phyloP scores from a whole-genome alignment of 2,113 vertebrate species.

The Petrocephalus zakoni region DNA sequence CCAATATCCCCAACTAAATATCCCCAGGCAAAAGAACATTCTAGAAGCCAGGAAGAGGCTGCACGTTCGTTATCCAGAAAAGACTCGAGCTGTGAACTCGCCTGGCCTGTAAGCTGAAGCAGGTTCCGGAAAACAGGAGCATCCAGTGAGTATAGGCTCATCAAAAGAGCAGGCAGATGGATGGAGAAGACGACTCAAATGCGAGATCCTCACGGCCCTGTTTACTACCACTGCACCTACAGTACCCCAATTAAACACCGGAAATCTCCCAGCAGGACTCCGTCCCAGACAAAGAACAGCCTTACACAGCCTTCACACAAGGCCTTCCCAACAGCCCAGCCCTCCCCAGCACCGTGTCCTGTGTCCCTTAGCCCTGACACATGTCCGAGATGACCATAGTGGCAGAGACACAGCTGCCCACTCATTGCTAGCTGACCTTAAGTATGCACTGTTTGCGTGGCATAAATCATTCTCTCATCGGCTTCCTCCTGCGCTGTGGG shows the following conservation, averaged over 20 bases:
- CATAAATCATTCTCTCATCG: constrained; percentile 44
- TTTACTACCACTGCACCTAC: constrained; percentile 38
- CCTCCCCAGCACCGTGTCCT: background rate
- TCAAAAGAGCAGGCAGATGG: background rate
- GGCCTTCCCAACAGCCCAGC: background rate
- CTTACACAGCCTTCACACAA: constrained; percentile 31
- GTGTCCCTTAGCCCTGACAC: constrained; percentile 8
- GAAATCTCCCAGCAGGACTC: constrained; percentile 26
- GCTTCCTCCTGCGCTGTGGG: constrained; percentile 5
- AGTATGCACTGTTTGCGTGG: constrained; percentile 26
- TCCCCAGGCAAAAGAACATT: background rate
- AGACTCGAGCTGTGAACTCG: background rate
- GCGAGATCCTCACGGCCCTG: constrained; percentile 18
- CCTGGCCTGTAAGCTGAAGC: background rate
- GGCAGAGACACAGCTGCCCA: constrained; percentile 32
- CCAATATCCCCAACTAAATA: background rate
- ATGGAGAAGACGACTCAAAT: constrained; percentile 12
- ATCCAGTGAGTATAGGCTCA: background rate
- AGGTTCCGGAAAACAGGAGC: background rate
- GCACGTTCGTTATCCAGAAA: background rate
- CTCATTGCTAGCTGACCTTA: constrained; percentile 26
- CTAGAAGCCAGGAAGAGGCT: background rate
- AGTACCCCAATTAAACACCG: constrained; percentile 33
- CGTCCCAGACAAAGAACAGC: constrained; percentile 37
- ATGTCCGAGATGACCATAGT: constrained; percentile 19